Evolutionary conservation across 2,113 vertebrate genomes (phyloP).

Genomic region (Synodontis membranacea): DNA sequence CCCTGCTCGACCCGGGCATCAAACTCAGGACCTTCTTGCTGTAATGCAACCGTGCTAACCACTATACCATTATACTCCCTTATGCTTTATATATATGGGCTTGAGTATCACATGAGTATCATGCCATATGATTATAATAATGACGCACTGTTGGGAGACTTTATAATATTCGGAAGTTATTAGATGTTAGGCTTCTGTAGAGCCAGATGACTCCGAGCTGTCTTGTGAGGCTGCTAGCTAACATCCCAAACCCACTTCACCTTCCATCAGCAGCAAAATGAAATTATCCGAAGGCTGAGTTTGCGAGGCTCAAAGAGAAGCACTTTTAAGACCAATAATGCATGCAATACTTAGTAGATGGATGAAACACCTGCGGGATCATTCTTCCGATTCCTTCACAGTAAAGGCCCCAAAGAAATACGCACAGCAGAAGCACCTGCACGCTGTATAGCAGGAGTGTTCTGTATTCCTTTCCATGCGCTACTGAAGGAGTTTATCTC

Average conservation of each 20-base stretch:
- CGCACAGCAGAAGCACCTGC: background rate
- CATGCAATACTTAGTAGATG: background rate
- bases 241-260: background rate
- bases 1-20: too few species aligned
- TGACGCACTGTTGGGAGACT: background rate
- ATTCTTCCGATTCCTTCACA: constrained; percentile 1
- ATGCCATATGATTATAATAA: background rate
- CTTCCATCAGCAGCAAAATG: background rate
- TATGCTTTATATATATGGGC: background rate
- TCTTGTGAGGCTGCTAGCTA: background rate
- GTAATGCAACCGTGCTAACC: too few species aligned
- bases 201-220: background rate
- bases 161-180: background rate
- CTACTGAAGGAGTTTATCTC: background rate
- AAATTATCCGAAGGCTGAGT: background rate
- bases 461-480: background rate
- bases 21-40: too few species aligned
- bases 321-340: background rate
- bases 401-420: background rate
- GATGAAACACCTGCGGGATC: background rate
- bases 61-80: too few species aligned
- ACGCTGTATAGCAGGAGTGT: background rate
- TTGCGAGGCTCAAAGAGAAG: background rate
- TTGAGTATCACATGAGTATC: background rate
- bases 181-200: background rate